Conservation (phyloP, 2,113 vertebrate species). For the Rhombomys opimus region DNA sequence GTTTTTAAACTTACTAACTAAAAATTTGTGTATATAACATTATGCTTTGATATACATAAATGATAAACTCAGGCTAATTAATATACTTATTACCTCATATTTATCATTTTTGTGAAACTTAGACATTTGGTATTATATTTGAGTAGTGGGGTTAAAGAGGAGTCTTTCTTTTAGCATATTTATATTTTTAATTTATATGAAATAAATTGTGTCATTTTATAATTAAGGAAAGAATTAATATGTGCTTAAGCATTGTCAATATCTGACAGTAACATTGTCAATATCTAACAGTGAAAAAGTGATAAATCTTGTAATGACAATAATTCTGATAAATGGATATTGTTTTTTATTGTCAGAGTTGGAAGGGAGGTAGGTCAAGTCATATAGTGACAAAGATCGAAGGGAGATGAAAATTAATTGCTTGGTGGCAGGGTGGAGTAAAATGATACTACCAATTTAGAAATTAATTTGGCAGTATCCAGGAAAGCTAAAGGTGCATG, state of each 20-base stretch:
- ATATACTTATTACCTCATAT: neutral
- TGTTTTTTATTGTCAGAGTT: neutral
- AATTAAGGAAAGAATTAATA: neutral
- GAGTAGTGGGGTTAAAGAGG: neutral
- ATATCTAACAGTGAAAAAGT: neutral
- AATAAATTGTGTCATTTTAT: neutral
- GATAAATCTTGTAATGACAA: neutral
- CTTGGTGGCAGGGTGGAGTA: neutral
- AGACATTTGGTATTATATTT: slow-evolving; percentile 44
- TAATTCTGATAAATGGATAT: slow-evolving; percentile 40
- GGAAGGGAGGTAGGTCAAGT: neutral
- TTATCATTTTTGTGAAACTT: neutral
- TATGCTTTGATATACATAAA: neutral
- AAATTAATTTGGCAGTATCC: neutral
- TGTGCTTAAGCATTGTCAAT: neutral
- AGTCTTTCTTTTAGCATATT: neutral
- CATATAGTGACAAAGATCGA: neutral
- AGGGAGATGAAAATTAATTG: neutral
- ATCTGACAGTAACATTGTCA: neutral
- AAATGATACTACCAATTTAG: neutral
- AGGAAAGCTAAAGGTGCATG: slow-evolving; percentile 2
- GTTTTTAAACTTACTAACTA: neutral
- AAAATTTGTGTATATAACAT: neutral
- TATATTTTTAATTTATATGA: neutral
- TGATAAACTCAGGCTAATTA: neutral